These are phyloP conservation scores for Grammomys surdaster DNA, from an alignment of 2,113 vertebrate genomes.

Conservation along the genomic window DNA sequence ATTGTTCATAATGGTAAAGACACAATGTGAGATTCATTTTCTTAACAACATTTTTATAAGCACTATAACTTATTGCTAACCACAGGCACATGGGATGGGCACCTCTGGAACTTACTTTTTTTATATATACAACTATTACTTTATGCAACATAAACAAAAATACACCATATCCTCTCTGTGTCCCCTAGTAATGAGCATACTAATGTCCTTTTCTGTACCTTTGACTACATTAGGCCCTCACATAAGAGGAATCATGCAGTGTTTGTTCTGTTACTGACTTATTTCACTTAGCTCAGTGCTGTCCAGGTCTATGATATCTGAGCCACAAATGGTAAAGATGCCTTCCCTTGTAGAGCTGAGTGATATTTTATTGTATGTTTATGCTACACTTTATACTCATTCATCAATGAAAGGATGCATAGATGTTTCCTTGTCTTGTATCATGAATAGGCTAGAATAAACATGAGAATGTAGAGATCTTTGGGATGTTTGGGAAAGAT, in stretches of 20 bases:
- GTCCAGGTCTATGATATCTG: not conserved
- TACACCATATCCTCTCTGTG: not conserved
- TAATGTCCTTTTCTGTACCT: not conserved
- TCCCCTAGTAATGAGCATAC: too few relatives aligned
- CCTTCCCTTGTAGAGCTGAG: not conserved
- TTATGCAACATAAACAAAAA: not conserved
- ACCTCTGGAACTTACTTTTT: not conserved
- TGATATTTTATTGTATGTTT: not conserved
- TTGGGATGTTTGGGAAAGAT: not conserved
- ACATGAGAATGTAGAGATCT: not conserved
- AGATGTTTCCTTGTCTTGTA: not conserved
- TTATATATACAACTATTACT: not conserved
- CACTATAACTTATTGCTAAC: not conserved
- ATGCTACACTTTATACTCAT: not conserved
- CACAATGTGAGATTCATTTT: not conserved
- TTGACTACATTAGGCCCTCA: not conserved
- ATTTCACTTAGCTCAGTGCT: not conserved
- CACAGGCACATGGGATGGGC: too few relatives aligned
- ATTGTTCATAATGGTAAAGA: not conserved
- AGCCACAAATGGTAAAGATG: not conserved
- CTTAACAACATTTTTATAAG: not conserved
- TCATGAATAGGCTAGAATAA: not conserved
- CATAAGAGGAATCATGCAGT: not conserved
- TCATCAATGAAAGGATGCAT: not conserved
- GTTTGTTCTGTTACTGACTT: not conserved